Evolutionary conservation across 2,113 vertebrate genomes (phyloP), one percentile per base, ranked within the genome.

Genomic region (Eurystomus gularis): DNA sequence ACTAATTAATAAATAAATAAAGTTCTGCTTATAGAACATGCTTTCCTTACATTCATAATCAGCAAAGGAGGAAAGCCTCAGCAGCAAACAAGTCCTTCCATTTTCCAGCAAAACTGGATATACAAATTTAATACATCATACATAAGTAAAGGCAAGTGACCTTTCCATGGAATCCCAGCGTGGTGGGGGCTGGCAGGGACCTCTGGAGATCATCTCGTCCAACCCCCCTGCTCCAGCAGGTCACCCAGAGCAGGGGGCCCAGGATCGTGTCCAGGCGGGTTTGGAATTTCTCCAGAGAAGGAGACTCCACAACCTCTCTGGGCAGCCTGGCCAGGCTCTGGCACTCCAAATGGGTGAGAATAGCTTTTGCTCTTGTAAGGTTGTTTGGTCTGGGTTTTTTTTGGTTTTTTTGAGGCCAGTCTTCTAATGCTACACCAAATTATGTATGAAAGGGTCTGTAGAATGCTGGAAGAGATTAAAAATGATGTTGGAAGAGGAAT

Each of bases 1-100:
- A 79, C 95, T 95, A 96, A 95, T 96, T 87, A 16, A 82, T 94
- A 91, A 93, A 89, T 97, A 94, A 92, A 97, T 95, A 55, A 92
- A 97, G 75, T 91, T 91, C 57, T 52, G 9, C 86, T 84, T 2
- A 0, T 80, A 62, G 66, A 89, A 82, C 61, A 57, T 72, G 85
- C 42, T 84, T 88, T 69, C 61, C 84, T 87, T 82, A 52, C 52
- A 65, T 94, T 91, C 54, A 54, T 93, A 94, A 95, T 76, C 78
- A 76, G 52, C 29, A 54, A 88, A 82, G 78, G 68, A 84, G 76
- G 51, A 86, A 90, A 93, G 44, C 61, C 86, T 89, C 88, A 79
- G 77, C 77, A 92, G 82, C 65, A 42, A 31, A 51, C 39, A 48
- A 14, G 37, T 66, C 87, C 52, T 77, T 82, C 46, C 73, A 62